Evolutionary conservation across 2,113 vertebrate genomes (phyloP).

Genomic region (Pycnonotus jocosus): DNA sequence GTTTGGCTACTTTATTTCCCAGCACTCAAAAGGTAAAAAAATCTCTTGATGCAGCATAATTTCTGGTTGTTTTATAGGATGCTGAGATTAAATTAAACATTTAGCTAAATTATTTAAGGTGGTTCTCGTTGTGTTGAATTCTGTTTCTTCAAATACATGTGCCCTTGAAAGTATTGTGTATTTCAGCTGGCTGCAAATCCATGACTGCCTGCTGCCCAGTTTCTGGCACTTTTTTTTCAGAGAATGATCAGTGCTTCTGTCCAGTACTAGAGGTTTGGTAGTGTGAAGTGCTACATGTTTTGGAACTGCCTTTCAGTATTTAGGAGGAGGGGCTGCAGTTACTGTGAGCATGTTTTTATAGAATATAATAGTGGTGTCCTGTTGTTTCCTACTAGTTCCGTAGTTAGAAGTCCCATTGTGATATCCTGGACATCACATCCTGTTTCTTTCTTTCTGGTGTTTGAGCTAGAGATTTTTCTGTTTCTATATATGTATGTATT

Average conservation of each 20-base stretch:
- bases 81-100: not conserved
- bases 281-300: not conserved
- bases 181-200: not conserved
- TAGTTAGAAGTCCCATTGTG: not conserved
- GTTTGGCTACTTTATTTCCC: not conserved
- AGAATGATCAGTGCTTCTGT: not conserved
- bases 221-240: not conserved
- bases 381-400: not conserved
- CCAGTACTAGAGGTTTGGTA: not conserved
- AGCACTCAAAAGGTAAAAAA: not conserved
- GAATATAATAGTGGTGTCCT: not conserved
- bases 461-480: not conserved
- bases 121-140: not conserved
- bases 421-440: not conserved
- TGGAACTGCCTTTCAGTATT: not conserved
- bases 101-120: not conserved
- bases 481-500: not conserved
- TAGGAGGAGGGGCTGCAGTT: not conserved
- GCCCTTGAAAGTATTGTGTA: not conserved
- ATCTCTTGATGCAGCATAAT: not conserved
- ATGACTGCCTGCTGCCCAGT: not conserved
- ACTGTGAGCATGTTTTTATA: not conserved
- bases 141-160: not conserved
- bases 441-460: not conserved
- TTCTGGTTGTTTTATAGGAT: not conserved